A percentile compares a stretch with the other conserved stretches of the same genome.
phyloP scores from a whole-genome alignment of 2,797 vertebrate species.

The Pelodytes ibericus region DNA sequence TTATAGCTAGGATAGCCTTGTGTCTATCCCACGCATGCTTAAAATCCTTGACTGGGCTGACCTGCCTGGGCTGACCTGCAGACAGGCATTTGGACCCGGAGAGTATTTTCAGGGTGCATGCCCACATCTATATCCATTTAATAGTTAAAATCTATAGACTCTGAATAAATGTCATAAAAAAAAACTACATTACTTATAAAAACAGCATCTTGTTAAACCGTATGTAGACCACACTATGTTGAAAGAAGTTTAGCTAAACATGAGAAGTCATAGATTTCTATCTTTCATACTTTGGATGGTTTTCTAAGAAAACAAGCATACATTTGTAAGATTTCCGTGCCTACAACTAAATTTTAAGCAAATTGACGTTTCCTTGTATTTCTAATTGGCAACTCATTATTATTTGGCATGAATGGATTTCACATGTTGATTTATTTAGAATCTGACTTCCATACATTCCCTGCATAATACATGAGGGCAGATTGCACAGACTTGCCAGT shows the following conservation, averaged over 20 bases:
- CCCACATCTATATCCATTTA: too few species aligned
- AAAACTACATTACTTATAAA: too few species aligned
- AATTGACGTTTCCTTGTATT: slow-evolving; percentile 44
- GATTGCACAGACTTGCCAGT: slow-evolving; percentile 19
- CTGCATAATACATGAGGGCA: slow-evolving; percentile 49
- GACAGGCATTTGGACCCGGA: too few species aligned
- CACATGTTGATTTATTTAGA: slow-evolving; percentile 49
- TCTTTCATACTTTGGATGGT: slow-evolving; percentile 34
- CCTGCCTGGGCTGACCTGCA: too few species aligned
- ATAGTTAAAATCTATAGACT: too few species aligned
- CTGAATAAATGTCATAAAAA: too few species aligned
- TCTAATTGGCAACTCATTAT: slow-evolving; percentile 43
- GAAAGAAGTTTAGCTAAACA: slow-evolving; percentile 14
- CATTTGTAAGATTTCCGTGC: slow-evolving; percentile 23
- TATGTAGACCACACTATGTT: background rate
- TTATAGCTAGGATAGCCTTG: too few species aligned
- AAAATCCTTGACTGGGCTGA: too few species aligned
- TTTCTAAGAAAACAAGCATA: slow-evolving; percentile 42
- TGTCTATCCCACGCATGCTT: too few species aligned
- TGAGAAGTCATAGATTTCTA: slow-evolving; percentile 36
- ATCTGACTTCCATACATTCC: slow-evolving; percentile 48
- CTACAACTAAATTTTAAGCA: slow-evolving; percentile 31
- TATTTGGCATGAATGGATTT: slow-evolving; percentile 20
- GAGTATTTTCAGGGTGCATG: too few species aligned
- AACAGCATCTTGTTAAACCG: too few species aligned